Base-by-base conservation (phyloP, 2,797 vertebrate species). In the Brachyrhaphis roseni region DNA sequence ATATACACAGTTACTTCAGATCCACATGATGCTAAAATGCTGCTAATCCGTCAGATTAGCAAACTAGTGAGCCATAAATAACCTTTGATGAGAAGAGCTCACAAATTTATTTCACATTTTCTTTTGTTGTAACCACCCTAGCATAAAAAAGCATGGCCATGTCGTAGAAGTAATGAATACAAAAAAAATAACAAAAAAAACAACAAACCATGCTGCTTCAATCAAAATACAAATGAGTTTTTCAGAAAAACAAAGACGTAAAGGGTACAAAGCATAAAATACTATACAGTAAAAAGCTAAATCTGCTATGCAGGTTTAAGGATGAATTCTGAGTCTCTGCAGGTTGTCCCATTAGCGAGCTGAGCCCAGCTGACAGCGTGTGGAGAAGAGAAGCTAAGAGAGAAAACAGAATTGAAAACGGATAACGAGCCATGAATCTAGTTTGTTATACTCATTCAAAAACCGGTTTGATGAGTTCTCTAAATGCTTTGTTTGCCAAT, bases 261-360 rank as follows among this genome's bases (percentile, higher is more conserved):
- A 82, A 89, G 82, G 78, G 75, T 66, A 89, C 81, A 87, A 84
- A 83, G 89, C 86, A 90, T 92, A 93, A 95, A 93, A 93, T 87
- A 88, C 81, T 84, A 90, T 91, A 92, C 91, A 91, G 86, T 92
- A 92, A 93, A 94, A 94, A 91, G 90, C 88, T 88, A 88, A 90
- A 85, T 87, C 90, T 86, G 88, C 81, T 51, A 80, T 86, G 88
- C 85, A 82, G 84, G 84, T 76, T 85, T 43, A n/a, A 87, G 70
- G 74, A 72, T 87, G 41, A 31, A 85, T 90, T 83, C 84, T 89
- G 86, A 46, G 77, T 68, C 28, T 28, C 77, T 80, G 73, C 70
- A 77, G 87, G 53, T 79, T 41, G 73, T 89, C 85, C 79, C 78
- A 53, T 80, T 43, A 59, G 70, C 62, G 82, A 88, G 73, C 41